These are phyloP conservation scores for Sebastes steindachneri DNA, from an alignment of 2,797 vertebrate genomes.

Conservation along the genomic window DNA sequence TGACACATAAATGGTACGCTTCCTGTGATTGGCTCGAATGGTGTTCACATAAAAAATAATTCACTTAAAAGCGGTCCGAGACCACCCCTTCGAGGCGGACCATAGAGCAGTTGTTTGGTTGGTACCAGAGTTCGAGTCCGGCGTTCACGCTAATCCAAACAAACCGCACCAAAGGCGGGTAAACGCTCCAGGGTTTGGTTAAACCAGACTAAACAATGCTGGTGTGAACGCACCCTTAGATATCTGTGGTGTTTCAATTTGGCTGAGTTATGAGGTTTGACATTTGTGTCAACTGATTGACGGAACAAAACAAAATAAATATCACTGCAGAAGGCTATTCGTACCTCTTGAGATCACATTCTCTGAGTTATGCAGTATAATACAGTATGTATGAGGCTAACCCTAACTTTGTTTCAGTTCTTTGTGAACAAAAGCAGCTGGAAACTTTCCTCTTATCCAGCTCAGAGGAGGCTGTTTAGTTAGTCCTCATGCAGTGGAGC, in stretches of 20 bases:
- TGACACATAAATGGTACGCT: neutral
- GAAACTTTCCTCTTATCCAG: slow-evolving; percentile 11
- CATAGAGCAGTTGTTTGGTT: neutral
- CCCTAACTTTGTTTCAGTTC: neutral
- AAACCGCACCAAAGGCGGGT: accelerated
- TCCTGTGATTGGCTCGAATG: neutral
- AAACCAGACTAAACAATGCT: neutral
- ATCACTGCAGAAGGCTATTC: neutral
- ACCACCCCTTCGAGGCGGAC: neutral
- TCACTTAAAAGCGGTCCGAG: neutral
- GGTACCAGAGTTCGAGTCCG: neutral
- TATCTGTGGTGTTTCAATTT: neutral
- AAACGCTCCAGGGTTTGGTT: neutral
- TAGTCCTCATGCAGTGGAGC: neutral
- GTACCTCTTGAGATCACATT: neutral
- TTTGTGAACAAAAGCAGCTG: neutral
- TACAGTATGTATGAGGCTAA: neutral
- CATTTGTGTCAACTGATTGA: neutral
- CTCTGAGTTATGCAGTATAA: neutral
- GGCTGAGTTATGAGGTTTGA: neutral
- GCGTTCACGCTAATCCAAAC: neutral
- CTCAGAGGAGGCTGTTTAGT: slow-evolving; percentile 22
- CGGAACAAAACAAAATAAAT: neutral
- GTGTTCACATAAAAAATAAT: neutral
- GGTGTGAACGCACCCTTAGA: neutral